phyloP scores from a whole-genome alignment of 2,797 vertebrate genomes.

The Poeciliopsis infans region DNA sequence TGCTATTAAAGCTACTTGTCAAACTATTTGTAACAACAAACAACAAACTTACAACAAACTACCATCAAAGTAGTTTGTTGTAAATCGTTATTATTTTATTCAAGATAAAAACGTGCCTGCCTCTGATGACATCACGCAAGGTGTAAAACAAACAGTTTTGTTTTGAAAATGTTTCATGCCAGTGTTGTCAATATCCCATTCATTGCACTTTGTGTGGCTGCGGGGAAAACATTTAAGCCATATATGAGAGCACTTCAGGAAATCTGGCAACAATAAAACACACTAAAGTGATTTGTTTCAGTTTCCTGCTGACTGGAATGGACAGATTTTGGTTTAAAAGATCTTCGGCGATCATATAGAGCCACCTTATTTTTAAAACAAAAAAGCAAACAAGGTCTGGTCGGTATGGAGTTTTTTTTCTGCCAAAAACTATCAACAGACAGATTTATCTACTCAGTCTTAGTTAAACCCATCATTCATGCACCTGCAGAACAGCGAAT shows the following conservation, averaged over 20 bases:
- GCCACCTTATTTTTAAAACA: background rate
- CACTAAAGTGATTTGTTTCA: background rate
- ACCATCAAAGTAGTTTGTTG: too few relatives aligned
- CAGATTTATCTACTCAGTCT: background rate
- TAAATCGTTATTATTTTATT: background rate
- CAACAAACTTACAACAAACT: too few relatives aligned
- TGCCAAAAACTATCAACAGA: background rate
- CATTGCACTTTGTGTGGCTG: background rate
- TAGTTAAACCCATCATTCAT: background rate
- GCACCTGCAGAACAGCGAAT: background rate
- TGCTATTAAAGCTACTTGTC: slow-evolving; percentile 13
- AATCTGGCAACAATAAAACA: background rate
- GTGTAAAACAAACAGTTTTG: background rate
- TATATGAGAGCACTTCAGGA: background rate
- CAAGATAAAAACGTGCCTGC: background rate
- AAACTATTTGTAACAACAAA: background rate
- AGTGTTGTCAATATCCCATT: background rate
- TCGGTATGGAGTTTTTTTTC: background rate
- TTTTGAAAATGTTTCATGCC: background rate
- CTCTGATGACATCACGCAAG: background rate
- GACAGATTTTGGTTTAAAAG: background rate
- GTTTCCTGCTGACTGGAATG: background rate
- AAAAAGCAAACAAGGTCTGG: background rate
- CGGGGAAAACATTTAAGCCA: background rate
- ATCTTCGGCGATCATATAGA: background rate